Evolutionary conservation across 2,797 vertebrate genomes (phyloP).

Genomic region (Thaleichthys pacificus): DNA sequence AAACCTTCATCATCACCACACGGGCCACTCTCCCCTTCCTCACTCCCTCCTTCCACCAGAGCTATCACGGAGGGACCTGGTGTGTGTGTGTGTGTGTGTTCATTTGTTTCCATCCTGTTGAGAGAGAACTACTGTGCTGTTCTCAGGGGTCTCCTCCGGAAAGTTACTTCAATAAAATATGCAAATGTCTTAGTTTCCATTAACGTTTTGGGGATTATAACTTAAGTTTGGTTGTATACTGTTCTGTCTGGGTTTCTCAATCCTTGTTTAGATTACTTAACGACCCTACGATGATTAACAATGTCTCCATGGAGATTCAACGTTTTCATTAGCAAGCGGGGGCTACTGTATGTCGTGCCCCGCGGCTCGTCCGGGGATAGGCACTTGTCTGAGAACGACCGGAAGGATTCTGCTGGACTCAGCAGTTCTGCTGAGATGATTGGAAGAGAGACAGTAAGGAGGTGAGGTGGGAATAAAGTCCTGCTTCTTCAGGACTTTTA

Average conservation of each 20-base stretch:
- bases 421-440: constrained; percentile 69
- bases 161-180: too few relatives aligned
- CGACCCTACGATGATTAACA: constrained; percentile 40
- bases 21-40: neutral
- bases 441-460: constrained; percentile 45
- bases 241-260: neutral
- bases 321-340: constrained; percentile 58
- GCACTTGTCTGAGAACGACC: constrained; percentile 60
- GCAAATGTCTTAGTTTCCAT: too few relatives aligned
- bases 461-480: constrained; percentile 52
- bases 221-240: too few relatives aligned
- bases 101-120: too few relatives aligned
- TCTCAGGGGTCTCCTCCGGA: too few relatives aligned
- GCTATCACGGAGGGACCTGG: neutral
- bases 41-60: neutral
- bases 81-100: neutral
- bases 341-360: constrained; percentile 47
- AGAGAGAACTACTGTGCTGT: too few relatives aligned
- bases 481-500: constrained; percentile 66
- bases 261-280: constrained; percentile 1
- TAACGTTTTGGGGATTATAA: too few relatives aligned
- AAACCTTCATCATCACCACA: neutral
- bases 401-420: constrained; percentile 63
- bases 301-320: constrained; percentile 55
- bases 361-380: constrained; percentile 44